Conservation (phyloP, 1,140 invertebrate species). For the Orussus abietinus region DNA sequence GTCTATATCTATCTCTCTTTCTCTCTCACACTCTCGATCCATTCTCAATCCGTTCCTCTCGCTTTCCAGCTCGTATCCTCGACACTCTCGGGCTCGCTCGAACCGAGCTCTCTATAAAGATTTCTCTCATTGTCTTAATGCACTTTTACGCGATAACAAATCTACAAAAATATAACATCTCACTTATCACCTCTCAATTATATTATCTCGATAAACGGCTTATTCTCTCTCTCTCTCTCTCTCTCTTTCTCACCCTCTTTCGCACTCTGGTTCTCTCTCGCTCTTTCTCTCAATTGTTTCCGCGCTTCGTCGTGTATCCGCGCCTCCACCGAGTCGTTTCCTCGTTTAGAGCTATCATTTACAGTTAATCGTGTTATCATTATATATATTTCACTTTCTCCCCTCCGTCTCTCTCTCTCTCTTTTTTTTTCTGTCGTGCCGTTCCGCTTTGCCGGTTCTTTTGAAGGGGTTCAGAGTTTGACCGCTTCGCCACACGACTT, state of each 20-base stretch:
- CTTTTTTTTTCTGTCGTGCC: conserved; percentile 13
- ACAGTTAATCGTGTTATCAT: conserved; percentile 28
- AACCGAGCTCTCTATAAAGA: conserved; percentile 35
- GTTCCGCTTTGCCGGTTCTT: conserved; percentile 9
- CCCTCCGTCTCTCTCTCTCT: conserved; percentile 27
- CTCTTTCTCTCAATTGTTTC: conserved; percentile 1
- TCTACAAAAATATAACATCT: conserved; percentile 55
- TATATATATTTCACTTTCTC: too few relatives aligned
- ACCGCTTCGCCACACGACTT: too few relatives aligned
- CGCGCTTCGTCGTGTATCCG: not conserved
- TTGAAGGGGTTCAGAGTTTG: too few relatives aligned
- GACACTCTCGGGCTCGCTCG: not conserved
- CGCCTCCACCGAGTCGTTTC: not conserved
- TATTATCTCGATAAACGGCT: conserved; percentile 45
- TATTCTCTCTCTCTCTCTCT: conserved; percentile 17
- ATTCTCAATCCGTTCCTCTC: too few relatives aligned
- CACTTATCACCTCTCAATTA: conserved; percentile 40
- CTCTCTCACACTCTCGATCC: conserved; percentile 10
- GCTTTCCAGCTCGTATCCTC: too few relatives aligned
- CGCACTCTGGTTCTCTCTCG: not conserved
- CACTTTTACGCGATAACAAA: conserved; percentile 53
- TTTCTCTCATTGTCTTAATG: conserved; percentile 49
- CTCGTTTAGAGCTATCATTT: not conserved
- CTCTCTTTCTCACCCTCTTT: not conserved
- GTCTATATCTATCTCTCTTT: conserved; percentile 5